Evolutionary conservation across 2,797 vertebrate genomes (phyloP).

Genomic region (Myotis planiceps): DNA sequence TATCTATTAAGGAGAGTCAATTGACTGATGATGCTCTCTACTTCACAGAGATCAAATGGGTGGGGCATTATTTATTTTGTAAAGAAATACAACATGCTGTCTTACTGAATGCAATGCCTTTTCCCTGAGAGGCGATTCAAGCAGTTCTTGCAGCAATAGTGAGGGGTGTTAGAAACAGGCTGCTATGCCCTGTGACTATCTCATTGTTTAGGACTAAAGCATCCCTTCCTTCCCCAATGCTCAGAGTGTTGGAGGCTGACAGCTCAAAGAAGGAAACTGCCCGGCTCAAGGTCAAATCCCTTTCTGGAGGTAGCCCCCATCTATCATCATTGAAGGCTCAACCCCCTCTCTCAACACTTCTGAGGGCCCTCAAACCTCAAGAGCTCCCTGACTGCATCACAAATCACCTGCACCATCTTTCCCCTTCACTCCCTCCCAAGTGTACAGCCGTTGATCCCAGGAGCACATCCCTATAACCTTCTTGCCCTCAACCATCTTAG

Average conservation of each 20-base stretch:
- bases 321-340: not conserved
- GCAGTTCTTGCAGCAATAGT: conserved; percentile 55
- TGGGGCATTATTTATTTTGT: not conserved
- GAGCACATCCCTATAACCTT: not conserved
- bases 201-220: not conserved
- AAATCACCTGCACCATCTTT: not conserved
- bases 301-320: not conserved
- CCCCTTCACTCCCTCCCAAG: not conserved
- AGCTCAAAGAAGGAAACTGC: not conserved
- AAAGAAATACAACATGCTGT: not conserved
- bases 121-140: not conserved
- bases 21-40: not conserved
- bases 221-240: not conserved
- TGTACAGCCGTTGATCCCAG: not conserved
- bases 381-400: not conserved
- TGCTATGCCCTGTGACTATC: not conserved
- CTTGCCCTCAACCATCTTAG: not conserved
- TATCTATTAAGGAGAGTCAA: not conserved
- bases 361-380: not conserved
- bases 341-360: not conserved
- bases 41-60: not conserved
- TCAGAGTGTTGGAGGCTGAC: not conserved
- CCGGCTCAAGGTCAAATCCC: not conserved
- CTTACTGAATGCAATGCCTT: not conserved
- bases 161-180: not conserved